These are phyloP conservation scores for Sarcophaga rosellei DNA, from an alignment of 2,888 invertebrate genomes.

Conservation along the genomic window DNA sequence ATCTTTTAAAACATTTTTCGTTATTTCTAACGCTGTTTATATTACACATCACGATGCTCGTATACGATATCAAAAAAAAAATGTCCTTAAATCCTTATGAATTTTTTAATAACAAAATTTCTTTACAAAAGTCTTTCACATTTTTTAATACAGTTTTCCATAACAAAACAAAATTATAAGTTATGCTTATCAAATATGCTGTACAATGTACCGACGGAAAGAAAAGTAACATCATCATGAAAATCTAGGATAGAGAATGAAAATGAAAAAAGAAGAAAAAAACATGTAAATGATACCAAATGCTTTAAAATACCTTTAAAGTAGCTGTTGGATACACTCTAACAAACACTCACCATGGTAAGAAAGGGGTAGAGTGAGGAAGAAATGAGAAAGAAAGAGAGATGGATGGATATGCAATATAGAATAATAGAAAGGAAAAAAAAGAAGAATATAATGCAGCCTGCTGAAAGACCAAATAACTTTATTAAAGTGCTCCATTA, in stretches of 20 bases:
- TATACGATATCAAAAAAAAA: no score
- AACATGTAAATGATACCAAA: slow-evolving; percentile 56
- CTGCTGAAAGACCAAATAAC: slow-evolving; percentile 64
- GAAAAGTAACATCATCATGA: slow-evolving; percentile 42
- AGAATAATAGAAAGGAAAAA: not conserved
- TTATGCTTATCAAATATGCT: slow-evolving; percentile 54
- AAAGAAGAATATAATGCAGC: slow-evolving; percentile 57
- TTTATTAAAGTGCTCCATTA: slow-evolving; percentile 68
- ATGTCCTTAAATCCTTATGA: not conserved
- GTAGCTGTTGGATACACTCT: not conserved
- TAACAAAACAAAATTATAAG: slow-evolving; percentile 38
- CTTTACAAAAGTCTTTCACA: slow-evolving; percentile 7
- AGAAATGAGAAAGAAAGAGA: not conserved
- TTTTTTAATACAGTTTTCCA: not conserved
- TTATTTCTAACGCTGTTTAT: no score
- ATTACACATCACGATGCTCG: no score
- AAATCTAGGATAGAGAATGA: not conserved
- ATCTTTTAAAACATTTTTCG: no score
- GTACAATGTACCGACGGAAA: not conserved
- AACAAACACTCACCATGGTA: not conserved
- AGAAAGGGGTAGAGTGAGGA: not conserved
- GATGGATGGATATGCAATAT: not conserved
- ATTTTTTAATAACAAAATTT: not conserved
- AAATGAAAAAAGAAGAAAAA: not conserved
- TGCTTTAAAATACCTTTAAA: slow-evolving; percentile 50